These are phyloP conservation scores for Oophaga sylvatica DNA, from an alignment of 2,797 vertebrate genomes.

Conservation along the genomic window DNA sequence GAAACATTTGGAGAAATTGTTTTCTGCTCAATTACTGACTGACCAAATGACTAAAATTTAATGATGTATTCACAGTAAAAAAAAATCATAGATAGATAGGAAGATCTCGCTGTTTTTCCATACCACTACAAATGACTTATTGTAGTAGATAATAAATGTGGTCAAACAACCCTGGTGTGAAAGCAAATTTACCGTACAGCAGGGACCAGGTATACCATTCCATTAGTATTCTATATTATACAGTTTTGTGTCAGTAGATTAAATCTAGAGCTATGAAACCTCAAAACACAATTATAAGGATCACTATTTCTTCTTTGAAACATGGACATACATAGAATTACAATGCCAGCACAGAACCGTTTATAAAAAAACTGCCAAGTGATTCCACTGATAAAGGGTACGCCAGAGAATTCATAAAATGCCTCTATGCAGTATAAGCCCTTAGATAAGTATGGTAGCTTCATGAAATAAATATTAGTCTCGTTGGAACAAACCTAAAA, in stretches of 20 bases:
- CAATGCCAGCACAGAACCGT: not conserved
- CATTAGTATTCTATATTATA: slow-evolving; percentile 18
- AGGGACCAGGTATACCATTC: not conserved
- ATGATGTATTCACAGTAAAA: too few species aligned
- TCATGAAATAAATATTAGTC: slow-evolving; percentile 29
- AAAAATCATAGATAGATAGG: too few species aligned
- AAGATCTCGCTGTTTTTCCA: too few species aligned
- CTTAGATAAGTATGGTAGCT: not conserved
- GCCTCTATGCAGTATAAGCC: not conserved
- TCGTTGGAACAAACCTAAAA: slow-evolving; percentile 5
- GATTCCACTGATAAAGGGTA: not conserved
- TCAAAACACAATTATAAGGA: slow-evolving; percentile 12
- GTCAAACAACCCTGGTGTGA: not conserved
- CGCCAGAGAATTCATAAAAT: not conserved
- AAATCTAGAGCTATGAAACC: slow-evolving; percentile 20
- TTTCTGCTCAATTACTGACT: too few species aligned
- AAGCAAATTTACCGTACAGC: slow-evolving; percentile 15
- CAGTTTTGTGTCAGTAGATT: not conserved
- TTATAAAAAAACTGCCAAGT: slow-evolving; percentile 23
- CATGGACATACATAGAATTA: not conserved
- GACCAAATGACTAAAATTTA: too few species aligned
- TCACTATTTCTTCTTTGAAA: slow-evolving; percentile 14
- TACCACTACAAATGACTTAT: not conserved
- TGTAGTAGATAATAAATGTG: slow-evolving; percentile 7
- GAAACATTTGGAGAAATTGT: too few species aligned